Conservation (phyloP, 2,113 vertebrate genomes). For the Mastomys coucha region DNA sequence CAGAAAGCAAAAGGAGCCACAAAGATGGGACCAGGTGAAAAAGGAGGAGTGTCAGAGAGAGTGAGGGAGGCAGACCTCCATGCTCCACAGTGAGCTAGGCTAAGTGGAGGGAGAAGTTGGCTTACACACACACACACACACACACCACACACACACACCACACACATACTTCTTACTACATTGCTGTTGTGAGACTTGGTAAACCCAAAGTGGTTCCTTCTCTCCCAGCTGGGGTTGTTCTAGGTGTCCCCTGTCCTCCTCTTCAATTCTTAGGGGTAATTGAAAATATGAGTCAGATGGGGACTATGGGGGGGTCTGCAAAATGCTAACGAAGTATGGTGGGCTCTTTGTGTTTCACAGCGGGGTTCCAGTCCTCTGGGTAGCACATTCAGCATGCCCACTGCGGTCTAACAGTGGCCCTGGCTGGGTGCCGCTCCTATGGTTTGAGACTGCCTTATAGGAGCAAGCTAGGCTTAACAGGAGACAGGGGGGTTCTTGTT, state of each 20-base stretch:
- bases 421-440: background rate
- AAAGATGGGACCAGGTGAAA: background rate
- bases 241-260: background rate
- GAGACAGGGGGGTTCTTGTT: background rate
- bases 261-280: background rate
- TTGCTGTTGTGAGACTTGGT: background rate
- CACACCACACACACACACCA: background rate
- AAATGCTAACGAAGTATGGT: background rate
- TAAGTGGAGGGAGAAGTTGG: background rate
- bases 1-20: conserved; percentile 30
- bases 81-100: background rate
- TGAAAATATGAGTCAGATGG: background rate
- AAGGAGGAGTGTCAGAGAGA: background rate
- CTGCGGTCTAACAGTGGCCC: background rate
- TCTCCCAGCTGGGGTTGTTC: background rate
- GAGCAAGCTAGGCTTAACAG: background rate
- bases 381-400: background rate
- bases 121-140: background rate
- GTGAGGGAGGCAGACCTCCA: background rate
- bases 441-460: background rate
- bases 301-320: background rate
- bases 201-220: background rate
- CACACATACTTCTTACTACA: background rate
- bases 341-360: conserved; percentile 21
- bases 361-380: background rate